phyloP scores from a whole-genome alignment of 2,797 vertebrate species.

The Smutsia gigantea region DNA sequence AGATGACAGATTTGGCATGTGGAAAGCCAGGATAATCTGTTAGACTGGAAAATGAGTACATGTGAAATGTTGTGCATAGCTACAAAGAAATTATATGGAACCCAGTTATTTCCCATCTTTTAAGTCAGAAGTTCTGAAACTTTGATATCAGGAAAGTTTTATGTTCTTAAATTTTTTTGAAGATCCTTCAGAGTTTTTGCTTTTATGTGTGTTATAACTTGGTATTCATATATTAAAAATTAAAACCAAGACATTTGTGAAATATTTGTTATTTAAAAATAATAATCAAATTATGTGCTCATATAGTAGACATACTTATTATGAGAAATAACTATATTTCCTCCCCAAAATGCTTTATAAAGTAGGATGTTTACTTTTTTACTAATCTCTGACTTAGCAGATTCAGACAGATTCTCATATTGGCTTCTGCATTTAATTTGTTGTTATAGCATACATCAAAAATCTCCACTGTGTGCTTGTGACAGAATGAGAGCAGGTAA shows the following conservation, averaged over 20 bases:
- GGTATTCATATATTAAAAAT: constrained; percentile 11
- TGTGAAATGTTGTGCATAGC: not conserved
- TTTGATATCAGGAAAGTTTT: not conserved
- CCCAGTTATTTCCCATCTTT: not conserved
- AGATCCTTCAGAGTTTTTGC: not conserved
- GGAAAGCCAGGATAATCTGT: not conserved
- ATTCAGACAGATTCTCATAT: not conserved
- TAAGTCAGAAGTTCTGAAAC: not conserved
- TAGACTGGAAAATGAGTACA: not conserved
- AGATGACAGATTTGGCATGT: not conserved
- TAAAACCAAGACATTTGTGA: not conserved
- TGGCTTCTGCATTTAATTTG: not conserved
- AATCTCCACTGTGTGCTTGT: not conserved
- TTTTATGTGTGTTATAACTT: not conserved
- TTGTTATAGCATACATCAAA: not conserved
- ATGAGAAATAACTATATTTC: not conserved
- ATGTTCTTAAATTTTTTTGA: not conserved
- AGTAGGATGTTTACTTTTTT: not conserved
- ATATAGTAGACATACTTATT: not conserved
- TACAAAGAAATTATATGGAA: not conserved
- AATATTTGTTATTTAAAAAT: not conserved
- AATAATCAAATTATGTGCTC: not conserved
- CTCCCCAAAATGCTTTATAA: not conserved
- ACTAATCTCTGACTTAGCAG: not conserved
- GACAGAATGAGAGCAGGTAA: not conserved